Evolutionary conservation across 2,888 invertebrate genomes (phyloP).

Genomic region (Apamea monoglypha): DNA sequence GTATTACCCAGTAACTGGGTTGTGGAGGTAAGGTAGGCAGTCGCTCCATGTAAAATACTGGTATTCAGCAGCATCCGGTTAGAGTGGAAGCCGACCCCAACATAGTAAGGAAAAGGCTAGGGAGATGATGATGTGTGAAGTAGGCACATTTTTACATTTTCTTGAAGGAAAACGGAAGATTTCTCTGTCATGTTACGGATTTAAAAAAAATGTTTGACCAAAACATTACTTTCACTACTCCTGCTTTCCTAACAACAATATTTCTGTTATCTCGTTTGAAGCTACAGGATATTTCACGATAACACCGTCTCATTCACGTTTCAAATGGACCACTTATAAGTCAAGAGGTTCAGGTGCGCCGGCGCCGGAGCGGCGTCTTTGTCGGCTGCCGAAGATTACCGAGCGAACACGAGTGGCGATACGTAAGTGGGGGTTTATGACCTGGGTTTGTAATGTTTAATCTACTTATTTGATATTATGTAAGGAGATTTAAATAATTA

Average conservation of each 20-base stretch:
- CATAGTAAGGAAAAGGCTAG: too few relatives aligned
- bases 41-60: too few relatives aligned
- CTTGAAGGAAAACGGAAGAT: not conserved
- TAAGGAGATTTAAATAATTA: not conserved
- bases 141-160: not conserved
- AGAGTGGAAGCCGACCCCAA: too few relatives aligned
- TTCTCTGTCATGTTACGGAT: not conserved
- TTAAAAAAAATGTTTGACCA: not conserved
- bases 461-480: conserved; percentile 17
- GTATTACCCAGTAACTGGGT: too few relatives aligned
- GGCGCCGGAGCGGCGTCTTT: conserved; percentile 74
- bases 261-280: conserved; percentile 34
- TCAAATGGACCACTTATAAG: conserved; percentile 65
- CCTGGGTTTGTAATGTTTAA: conserved; percentile 35
- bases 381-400: conserved; percentile 71
- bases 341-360: conserved; percentile 79
- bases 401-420: conserved; percentile 60
- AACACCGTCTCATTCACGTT: conserved; percentile 61
- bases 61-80: too few relatives aligned
- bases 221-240: not conserved
- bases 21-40: too few relatives aligned
- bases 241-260: conserved; percentile 7
- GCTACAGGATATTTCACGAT: conserved; percentile 58
- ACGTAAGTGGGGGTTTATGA: conserved; percentile 66
- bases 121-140: too few relatives aligned